phyloP scores from a whole-genome alignment of 2,888 invertebrate species.

The Eupithecia tripunctaria region DNA sequence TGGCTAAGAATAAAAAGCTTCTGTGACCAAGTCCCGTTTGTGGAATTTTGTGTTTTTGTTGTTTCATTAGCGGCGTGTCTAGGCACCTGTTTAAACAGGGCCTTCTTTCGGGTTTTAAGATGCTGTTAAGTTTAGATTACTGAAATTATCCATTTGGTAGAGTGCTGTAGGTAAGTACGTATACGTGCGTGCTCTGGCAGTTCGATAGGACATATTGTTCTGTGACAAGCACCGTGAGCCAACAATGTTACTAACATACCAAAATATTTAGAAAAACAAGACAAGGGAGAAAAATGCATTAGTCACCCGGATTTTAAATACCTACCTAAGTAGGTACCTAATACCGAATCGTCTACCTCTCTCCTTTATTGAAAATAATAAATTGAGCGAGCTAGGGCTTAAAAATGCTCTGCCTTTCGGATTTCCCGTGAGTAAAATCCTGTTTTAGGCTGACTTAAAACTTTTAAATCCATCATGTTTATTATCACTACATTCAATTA shows the following conservation, averaged over 20 bases:
- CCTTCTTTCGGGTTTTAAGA: neutral
- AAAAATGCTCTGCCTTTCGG: neutral
- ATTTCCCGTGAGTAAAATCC: neutral
- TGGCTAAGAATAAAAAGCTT: conserved; percentile 24
- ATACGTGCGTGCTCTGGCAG: too few species aligned
- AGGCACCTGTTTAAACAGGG: conserved; percentile 31
- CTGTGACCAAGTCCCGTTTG: conserved; percentile 27
- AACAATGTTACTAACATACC: neutral
- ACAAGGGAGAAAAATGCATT: neutral
- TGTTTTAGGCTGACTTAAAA: too few species aligned
- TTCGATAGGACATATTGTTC: too few species aligned
- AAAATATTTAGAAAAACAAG: too few species aligned
- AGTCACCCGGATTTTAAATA: neutral
- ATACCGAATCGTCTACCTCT: neutral
- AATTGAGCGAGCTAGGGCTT: neutral
- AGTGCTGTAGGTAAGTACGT: neutral
- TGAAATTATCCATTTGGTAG: neutral
- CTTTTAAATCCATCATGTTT: too few species aligned
- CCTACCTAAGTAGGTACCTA: too few species aligned
- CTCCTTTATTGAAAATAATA: neutral
- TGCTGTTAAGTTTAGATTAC: neutral
- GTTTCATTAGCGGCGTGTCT: conserved; percentile 19
- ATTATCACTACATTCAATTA: too few species aligned
- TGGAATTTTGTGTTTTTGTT: conserved; percentile 29
- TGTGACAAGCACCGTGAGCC: too few species aligned